Evolutionary conservation across 1,140 invertebrate species (phyloP), one percentile per base, ranked within the genome.

Genomic region (Drosophila subpulchrella): DNA sequence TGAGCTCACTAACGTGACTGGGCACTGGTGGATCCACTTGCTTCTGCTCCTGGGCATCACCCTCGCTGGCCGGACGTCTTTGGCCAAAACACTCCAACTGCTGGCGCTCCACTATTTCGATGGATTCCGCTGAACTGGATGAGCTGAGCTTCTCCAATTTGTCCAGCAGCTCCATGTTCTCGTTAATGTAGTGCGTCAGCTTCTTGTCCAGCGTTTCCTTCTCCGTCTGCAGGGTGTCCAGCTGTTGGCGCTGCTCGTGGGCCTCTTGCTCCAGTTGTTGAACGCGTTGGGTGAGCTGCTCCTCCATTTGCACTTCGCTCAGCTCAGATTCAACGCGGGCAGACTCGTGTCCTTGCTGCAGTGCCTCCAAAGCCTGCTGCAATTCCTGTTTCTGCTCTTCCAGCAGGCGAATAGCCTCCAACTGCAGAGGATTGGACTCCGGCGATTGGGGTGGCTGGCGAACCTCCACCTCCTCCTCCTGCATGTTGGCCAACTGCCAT

Each of bases 81-180:
- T 91, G 94, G 92, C 76, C 94, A 91, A 94, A 94, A 78, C 94
- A 93, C 75, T 94, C 94, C 34, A 94, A 91, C 83, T 94, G 81
- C 93, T 75, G 94, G 6, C 94, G 94, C 72, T 95, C 95, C 6
- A 95, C 95, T 55, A 95, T 95, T 92, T 95, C 95, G 39, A 95
- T 95, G 44, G 95, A 95, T 90, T 95, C 95, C 12, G 95, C 95
- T 6, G 95, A 94, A 8, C 93, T 95, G 74, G 95, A 95, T 82
- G 95, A 95, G 89, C 94, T 95, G 17, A 95, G 81, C 89, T 95
- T 95, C 76, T 95, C 95, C 47, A 95, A 84, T 92, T 95, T 95
- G 78, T 95, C 95, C 39, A 95, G 93, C 24, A 95, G 86, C 66
- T 95, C 95, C 70, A 95, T 95, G 86, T 95, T 95, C 93, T 95